Evolutionary conservation across 2,888 invertebrate genomes (phyloP).

Genomic region (Drosophila setosimentum): DNA sequence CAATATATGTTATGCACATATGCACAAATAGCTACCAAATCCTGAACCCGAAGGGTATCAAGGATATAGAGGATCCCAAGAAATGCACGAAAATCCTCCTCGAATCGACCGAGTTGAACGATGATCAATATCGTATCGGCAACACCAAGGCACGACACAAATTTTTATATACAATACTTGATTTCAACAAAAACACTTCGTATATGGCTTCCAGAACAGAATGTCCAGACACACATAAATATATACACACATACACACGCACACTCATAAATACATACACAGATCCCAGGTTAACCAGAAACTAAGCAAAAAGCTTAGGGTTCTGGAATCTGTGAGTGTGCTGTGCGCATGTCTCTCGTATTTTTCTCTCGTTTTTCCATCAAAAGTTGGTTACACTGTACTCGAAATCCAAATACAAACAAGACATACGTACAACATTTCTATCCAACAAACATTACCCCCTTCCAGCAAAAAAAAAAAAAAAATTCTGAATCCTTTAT

Average conservation of each 20-base stretch:
- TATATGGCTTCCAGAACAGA: slow-evolving; percentile 69
- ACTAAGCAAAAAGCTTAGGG: slow-evolving; percentile 57
- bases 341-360: slow-evolving; percentile 62
- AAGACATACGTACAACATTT: slow-evolving; percentile 34
- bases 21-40: slow-evolving; percentile 95
- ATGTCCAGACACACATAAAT: slow-evolving; percentile 56
- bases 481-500: slow-evolving; percentile 45
- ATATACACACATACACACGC: slow-evolving; percentile 10
- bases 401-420: slow-evolving; percentile 43
- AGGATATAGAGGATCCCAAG: slow-evolving; percentile 91
- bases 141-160: slow-evolving; percentile 96
- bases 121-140: slow-evolving; percentile 98
- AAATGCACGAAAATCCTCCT: slow-evolving; percentile 93
- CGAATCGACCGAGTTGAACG: slow-evolving; percentile 93
- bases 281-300: slow-evolving; percentile 31
- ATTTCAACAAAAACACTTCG: slow-evolving; percentile 62
- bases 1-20: slow-evolving; percentile 50
- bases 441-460: slow-evolving; percentile 19
- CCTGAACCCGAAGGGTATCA: slow-evolving; percentile 95
- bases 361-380: slow-evolving; percentile 19
- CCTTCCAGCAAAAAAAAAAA: neutral
- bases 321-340: slow-evolving; percentile 28
- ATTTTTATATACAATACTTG: slow-evolving; percentile 34
- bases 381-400: slow-evolving; percentile 27
- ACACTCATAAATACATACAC: slow-evolving; percentile 30